Evolutionary conservation across 2,888 invertebrate genomes (phyloP).

Genomic region (Lymantria dispar): DNA sequence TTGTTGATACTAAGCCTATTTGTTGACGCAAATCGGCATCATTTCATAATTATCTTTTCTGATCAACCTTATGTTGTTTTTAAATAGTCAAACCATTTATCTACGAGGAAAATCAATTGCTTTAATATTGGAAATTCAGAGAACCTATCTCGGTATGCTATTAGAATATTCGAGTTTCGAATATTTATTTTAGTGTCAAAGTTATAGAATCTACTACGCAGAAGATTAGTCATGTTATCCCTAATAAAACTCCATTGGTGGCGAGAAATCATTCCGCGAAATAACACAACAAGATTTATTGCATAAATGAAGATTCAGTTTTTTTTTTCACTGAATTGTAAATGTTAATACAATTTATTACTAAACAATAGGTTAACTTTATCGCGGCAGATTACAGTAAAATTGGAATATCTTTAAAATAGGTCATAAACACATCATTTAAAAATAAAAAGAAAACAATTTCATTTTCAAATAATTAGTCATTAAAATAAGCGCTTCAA

Average conservation of each 20-base stretch:
- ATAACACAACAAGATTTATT: conserved; percentile 19
- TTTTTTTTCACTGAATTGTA: background rate
- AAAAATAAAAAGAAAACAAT: too few species aligned
- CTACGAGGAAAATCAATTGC: conserved; percentile 21
- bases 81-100: background rate
- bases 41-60: too few species aligned
- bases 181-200: conserved; percentile 15
- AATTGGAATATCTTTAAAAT: too few species aligned
- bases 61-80: too few species aligned
- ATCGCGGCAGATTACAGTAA: too few species aligned
- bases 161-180: background rate
- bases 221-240: conserved; percentile 27
- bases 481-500: too few species aligned
- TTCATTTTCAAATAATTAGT: too few species aligned
- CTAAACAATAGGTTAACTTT: background rate
- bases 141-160: conserved; percentile 7
- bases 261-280: conserved; percentile 25
- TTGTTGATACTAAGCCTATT: too few species aligned
- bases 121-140: conserved; percentile 12
- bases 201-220: conserved; percentile 11
- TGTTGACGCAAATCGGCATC: too few species aligned
- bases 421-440: too few species aligned
- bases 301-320: conserved; percentile 7
- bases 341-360: background rate
- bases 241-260: conserved; percentile 23